Evolutionary conservation across 2,113 vertebrate species (phyloP).

Genomic region (Australoheros scitulus): DNA sequence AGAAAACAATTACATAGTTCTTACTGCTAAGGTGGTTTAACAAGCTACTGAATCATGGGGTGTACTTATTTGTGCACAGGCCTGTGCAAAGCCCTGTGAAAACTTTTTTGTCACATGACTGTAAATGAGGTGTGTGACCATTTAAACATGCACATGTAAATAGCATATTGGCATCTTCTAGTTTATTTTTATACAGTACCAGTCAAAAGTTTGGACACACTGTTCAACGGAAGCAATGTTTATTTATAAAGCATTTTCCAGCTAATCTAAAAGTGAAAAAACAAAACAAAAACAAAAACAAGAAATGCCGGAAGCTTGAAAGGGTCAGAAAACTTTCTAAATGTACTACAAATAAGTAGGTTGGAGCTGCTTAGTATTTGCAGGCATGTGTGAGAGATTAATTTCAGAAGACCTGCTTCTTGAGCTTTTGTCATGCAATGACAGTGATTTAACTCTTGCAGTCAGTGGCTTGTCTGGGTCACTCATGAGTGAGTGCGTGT

Average conservation of each 20-base stretch:
- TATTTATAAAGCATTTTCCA: not conserved
- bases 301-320: not conserved
- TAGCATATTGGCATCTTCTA: no score
- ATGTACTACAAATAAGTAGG: not conserved
- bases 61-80: no score
- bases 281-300: not conserved
- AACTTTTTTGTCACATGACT: no score
- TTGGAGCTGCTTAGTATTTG: not conserved
- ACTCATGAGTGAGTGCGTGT: not conserved
- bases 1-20: not conserved
- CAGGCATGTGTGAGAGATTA: not conserved
- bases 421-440: not conserved
- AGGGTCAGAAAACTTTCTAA: not conserved
- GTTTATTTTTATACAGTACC: no score
- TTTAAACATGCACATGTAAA: no score
- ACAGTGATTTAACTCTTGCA: slow-evolving; percentile 7
- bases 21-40: no score
- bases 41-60: no score
- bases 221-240: not conserved
- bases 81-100: no score
- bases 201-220: no score
- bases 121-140: no score
- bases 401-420: not conserved
- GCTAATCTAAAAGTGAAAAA: no score
- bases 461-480: not conserved